A percentile compares a stretch with the other conserved stretches of the same genome.
Conservation (phyloP, 2,797 vertebrate species). For the Pampus argenteus region DNA sequence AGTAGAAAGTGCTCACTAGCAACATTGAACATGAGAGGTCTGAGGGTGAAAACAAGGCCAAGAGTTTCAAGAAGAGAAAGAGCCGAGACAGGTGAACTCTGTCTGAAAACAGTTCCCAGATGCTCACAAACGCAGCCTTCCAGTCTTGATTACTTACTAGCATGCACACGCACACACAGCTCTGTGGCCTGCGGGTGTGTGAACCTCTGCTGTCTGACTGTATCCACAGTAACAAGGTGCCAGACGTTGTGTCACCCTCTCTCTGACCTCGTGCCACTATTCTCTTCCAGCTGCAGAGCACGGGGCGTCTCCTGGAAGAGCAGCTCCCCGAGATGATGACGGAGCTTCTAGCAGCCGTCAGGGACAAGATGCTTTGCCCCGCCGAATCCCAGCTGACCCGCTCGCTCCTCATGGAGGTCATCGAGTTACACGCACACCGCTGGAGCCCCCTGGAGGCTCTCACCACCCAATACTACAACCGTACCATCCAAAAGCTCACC, state of each 20-base stretch:
- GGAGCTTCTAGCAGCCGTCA: slow-evolving; percentile 91
- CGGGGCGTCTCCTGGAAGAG: slow-evolving; percentile 94
- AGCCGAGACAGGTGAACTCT: slow-evolving; percentile 20
- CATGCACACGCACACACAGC: slow-evolving; percentile 28
- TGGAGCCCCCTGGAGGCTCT: slow-evolving; percentile 96
- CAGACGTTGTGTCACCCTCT: slow-evolving; percentile 52
- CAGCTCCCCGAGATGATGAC: slow-evolving; percentile 99
- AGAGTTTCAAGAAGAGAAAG: slow-evolving; percentile 18
- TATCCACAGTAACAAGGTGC: slow-evolving; percentile 63
- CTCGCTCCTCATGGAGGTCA: slow-evolving; percentile 98
- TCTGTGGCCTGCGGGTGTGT: slow-evolving; percentile 53
- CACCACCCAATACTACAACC: slow-evolving; percentile 99
- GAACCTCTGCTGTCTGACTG: slow-evolving; percentile 55
- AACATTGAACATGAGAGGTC: neutral
- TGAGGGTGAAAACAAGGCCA: slow-evolving; percentile 16
- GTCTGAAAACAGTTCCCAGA: slow-evolving; percentile 42
- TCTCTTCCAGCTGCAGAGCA: slow-evolving; percentile 91
- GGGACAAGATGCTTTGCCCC: slow-evolving; percentile 98
- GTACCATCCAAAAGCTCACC: slow-evolving; percentile 98
- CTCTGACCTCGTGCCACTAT: slow-evolving; percentile 33
- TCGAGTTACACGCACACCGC: slow-evolving; percentile 96
- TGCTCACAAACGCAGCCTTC: slow-evolving; percentile 40
- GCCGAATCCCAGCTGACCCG: slow-evolving; percentile 94
- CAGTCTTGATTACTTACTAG: slow-evolving; percentile 29
- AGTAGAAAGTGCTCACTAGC: neutral